Evolutionary conservation across 2,113 vertebrate genomes (phyloP).

Genomic region (Gadus macrocephalus): DNA sequence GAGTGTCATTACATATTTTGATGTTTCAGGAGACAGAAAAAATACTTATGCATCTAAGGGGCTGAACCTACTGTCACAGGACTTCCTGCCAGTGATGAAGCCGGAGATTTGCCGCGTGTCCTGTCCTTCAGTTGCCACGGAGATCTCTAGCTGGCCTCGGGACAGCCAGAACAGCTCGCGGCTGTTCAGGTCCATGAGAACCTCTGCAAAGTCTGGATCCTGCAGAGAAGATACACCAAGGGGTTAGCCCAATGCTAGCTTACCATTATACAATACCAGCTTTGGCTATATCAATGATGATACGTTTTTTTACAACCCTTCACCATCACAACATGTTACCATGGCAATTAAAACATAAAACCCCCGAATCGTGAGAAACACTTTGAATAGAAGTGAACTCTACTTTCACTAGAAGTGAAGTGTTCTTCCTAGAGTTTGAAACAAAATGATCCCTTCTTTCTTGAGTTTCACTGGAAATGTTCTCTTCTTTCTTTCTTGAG

Average conservation of each 20-base stretch:
- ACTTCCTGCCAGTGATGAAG: slow-evolving; percentile 81
- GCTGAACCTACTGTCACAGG: slow-evolving; percentile 87
- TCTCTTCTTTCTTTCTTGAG: no score
- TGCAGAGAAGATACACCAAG: slow-evolving; percentile 48
- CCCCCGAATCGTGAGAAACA: slow-evolving; percentile 1
- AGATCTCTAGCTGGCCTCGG: slow-evolving; percentile 84
- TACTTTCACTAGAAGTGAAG: no score
- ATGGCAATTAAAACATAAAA: slow-evolving; percentile 7
- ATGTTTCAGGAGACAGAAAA: neutral
- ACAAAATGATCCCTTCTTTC: no score
- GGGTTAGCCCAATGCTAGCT: slow-evolving; percentile 2
- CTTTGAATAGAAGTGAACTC: slow-evolving; percentile 2
- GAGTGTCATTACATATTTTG: neutral
- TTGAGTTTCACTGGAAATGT: no score
- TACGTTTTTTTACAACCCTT: no score
- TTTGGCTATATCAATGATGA: no score
- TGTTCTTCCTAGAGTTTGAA: no score
- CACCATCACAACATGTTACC: slow-evolving; percentile 17
- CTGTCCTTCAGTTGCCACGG: slow-evolving; percentile 72
- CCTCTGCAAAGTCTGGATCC: slow-evolving; percentile 90
- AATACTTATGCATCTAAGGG: neutral
- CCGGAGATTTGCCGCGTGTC: slow-evolving; percentile 75
- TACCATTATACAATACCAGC: no score
- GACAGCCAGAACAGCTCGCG: slow-evolving; percentile 89
- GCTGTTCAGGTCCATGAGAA: slow-evolving; percentile 82